A percentile compares a stretch with the other conserved stretches of the same genome.
Evolutionary conservation across 1,140 invertebrate genomes (phyloP).

Genomic region (Antheraea mylitta): DNA sequence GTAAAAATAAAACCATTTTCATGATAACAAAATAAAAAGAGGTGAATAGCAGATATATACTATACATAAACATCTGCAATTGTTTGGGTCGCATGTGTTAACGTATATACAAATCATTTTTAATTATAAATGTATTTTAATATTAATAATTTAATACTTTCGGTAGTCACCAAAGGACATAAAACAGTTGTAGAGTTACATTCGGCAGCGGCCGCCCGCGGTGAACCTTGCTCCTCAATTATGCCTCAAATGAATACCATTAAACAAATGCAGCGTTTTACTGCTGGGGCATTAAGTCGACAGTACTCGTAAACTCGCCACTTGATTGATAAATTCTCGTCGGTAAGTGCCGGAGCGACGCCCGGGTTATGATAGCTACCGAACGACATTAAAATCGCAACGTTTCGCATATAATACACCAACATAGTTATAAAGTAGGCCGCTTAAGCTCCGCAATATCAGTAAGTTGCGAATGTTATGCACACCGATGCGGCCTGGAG

Average conservation of each 20-base stretch:
- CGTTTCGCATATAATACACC: constrained; percentile 30
- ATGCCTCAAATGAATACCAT: constrained; percentile 40
- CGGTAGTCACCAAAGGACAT: constrained; percentile 36
- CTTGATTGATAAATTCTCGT: constrained; percentile 46
- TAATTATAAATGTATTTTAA: constrained; percentile 8
- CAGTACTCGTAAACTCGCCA: constrained; percentile 45
- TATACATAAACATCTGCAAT: background rate
- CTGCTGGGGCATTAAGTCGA: constrained; percentile 37
- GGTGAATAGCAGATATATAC: background rate
- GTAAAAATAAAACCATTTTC: no score
- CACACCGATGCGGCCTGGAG: constrained; percentile 15
- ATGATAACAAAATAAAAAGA: no score
- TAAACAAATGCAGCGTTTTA: constrained; percentile 43
- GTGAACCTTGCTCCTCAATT: constrained; percentile 48
- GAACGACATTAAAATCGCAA: constrained; percentile 32
- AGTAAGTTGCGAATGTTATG: constrained; percentile 31
- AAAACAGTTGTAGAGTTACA: constrained; percentile 41
- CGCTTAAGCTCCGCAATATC: constrained; percentile 30
- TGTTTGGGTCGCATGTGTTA: background rate
- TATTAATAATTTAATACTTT: constrained; percentile 23
- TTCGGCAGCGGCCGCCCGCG: constrained; percentile 54
- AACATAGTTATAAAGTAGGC: constrained; percentile 30
- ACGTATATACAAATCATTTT: constrained; percentile 1
- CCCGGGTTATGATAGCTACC: constrained; percentile 39
- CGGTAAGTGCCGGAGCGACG: constrained; percentile 33